A percentile compares a stretch with the other conserved stretches of the same genome.
phyloP scores from a whole-genome alignment of 1,140 invertebrate genomes.

The Leptinotarsa undecemlineata region DNA sequence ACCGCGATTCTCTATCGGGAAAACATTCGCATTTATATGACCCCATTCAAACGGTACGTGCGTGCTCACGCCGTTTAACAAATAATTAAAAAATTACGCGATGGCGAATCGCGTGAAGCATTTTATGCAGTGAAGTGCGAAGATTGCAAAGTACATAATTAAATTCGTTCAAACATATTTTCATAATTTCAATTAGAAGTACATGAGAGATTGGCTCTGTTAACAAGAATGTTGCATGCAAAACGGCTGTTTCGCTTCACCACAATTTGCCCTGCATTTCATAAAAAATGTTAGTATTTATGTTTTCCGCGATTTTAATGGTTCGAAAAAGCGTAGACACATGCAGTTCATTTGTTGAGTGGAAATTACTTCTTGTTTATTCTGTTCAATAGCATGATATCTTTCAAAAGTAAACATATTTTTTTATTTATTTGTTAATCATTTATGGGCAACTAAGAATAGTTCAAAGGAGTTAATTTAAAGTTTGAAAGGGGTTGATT shows the following conservation, averaged over 20 bases:
- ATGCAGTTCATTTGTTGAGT: too few relatives aligned
- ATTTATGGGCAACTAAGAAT: too few relatives aligned
- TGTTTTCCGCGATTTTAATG: neutral
- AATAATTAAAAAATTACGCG: constrained; percentile 8
- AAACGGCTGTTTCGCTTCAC: neutral
- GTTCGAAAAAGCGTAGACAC: too few relatives aligned
- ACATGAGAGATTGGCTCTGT: neutral
- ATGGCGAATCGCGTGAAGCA: constrained; percentile 7
- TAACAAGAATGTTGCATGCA: constrained; percentile 5
- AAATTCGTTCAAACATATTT: neutral
- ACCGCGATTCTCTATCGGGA: too few relatives aligned
- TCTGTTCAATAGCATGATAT: too few relatives aligned
- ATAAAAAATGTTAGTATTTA: neutral
- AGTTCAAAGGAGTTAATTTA: too few relatives aligned
- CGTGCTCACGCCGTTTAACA: neutral
- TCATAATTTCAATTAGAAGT: constrained; percentile 6
- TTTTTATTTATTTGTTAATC: too few relatives aligned
- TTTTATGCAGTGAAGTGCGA: neutral
- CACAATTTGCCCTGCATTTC: neutral
- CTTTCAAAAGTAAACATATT: too few relatives aligned
- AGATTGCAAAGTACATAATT: neutral
- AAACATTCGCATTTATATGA: neutral
- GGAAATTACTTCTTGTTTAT: too few relatives aligned
- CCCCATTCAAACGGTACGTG: neutral
- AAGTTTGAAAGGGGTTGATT: too few relatives aligned